Evolutionary conservation across 2,113 vertebrate species (phyloP), one percentile per base, ranked within the genome.

Genomic region (Oreochromis niloticus): DNA sequence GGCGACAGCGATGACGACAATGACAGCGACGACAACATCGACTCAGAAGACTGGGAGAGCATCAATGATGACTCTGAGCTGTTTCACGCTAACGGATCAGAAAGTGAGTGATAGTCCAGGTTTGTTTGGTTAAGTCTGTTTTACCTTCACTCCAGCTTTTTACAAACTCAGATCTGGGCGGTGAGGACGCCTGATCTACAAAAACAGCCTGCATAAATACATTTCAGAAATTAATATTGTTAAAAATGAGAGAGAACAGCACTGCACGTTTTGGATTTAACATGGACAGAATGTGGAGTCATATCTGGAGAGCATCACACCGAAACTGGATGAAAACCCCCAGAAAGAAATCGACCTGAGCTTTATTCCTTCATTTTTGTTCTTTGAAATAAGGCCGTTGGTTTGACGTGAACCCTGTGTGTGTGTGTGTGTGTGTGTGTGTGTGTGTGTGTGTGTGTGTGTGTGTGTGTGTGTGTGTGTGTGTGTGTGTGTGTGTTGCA

Each of bases 1-100:
- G 97, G 97, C 85, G 97, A 97, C 81, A 97, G 96, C 22, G 97
- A 97, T 0, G 97, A 97, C 6, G 97, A 97, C 19, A 39, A 89
- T 6, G 39, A 48, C 3, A 56, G 57, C 1, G 30, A 89, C 0
- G 19, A 82, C 7, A 81, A 81, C 1, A 78, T 75, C 2, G 82
- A 91, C 14, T 87, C 81, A 0, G 85, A 56, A 1, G 85, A 87
- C 24, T 87, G 73, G 1, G 75, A 88, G 50, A 32, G 48, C 19
- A 48, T 34, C 4, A 41, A 13, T 0, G 80, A 61, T 1, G 57
- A 7, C 7, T 87, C 90, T 0, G 85, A 83, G 2, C 1, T 83
- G 95, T 66, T 55, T 1, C 36, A 61, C 34, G 9, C 68, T 1
- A 54, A 97, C 80, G 94, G 97, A 87, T 95, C 96, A 55, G 96